These are phyloP conservation scores for Bathynomus jamesi DNA, from an alignment of 1,140 invertebrate species.

Conservation along the genomic window DNA sequence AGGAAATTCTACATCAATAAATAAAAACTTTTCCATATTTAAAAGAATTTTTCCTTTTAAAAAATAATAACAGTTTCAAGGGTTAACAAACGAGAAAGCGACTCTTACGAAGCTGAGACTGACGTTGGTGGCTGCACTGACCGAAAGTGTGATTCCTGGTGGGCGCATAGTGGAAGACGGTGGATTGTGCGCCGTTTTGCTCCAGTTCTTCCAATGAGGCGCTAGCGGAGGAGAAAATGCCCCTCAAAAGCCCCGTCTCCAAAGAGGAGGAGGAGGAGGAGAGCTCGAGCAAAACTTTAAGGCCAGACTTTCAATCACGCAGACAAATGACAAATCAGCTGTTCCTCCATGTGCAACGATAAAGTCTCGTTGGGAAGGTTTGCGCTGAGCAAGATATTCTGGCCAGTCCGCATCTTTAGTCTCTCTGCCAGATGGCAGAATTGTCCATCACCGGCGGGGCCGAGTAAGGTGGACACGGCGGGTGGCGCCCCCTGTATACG, in stretches of 20 bases:
- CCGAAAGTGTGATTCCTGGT: not conserved
- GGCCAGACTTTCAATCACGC: not conserved
- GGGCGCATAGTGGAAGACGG: not conserved
- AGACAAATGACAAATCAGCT: conserved; percentile 5
- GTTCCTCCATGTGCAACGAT: conserved; percentile 20
- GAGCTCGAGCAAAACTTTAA: not conserved
- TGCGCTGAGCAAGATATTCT: conserved; percentile 21
- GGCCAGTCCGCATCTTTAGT: conserved; percentile 15
- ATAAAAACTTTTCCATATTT: conserved; percentile 1
- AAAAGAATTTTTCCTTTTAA: not conserved
- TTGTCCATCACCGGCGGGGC: conserved; percentile 8
- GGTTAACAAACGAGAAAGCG: not conserved
- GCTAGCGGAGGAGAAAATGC: too few relatives aligned
- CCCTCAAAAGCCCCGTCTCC: too few relatives aligned
- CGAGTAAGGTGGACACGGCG: conserved; percentile 24
- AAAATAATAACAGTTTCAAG: not conserved
- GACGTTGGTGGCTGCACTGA: not conserved
- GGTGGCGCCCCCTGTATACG: conserved; percentile 16
- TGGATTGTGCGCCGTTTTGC: not conserved
- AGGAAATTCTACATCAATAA: not conserved
- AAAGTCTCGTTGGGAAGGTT: conserved; percentile 23
- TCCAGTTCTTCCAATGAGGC: not conserved
- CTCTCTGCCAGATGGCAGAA: conserved; percentile 19
- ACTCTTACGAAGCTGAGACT: not conserved
- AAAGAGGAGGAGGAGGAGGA: too few relatives aligned